phyloP scores from a whole-genome alignment of 2,888 invertebrate species.

The Teleiodes luculella region DNA sequence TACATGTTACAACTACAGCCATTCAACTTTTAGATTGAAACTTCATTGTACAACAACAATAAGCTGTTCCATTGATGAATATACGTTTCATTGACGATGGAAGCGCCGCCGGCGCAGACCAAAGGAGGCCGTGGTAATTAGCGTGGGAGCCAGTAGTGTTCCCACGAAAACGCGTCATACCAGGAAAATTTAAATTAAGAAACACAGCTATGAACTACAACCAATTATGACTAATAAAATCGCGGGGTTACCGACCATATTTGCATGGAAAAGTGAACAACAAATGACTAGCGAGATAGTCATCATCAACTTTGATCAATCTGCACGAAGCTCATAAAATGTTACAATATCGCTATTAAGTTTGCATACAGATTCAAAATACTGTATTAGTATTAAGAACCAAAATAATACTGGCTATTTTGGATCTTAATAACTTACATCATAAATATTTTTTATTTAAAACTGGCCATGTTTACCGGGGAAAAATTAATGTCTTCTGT shows the following conservation, averaged over 20 bases:
- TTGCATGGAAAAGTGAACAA: not conserved
- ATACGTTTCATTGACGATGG: slow-evolving; percentile 58
- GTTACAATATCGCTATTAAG: no score
- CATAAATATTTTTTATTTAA: no score
- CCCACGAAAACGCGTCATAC: slow-evolving; percentile 57
- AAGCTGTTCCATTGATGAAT: slow-evolving; percentile 60
- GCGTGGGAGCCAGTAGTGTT: slow-evolving; percentile 63
- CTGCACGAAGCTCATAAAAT: no score
- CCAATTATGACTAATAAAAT: not conserved
- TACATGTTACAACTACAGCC: slow-evolving; percentile 34
- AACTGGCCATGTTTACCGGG: no score
- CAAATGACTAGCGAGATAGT: not conserved
- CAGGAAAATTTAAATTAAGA: slow-evolving; percentile 59
- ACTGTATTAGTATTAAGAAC: no score
- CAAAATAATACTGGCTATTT: no score
- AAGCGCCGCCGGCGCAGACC: slow-evolving; percentile 37
- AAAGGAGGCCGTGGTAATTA: slow-evolving; percentile 56
- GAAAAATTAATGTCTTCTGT: no score
- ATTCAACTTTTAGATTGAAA: slow-evolving; percentile 36
- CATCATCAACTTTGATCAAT: not conserved
- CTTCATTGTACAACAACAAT: slow-evolving; percentile 43
- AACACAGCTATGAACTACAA: slow-evolving; percentile 26
- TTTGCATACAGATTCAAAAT: no score
- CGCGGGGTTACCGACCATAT: not conserved
- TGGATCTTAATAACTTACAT: no score